Evolutionary conservation across 2,888 invertebrate genomes (phyloP).

Genomic region (Phytoseiulus persimilis): DNA sequence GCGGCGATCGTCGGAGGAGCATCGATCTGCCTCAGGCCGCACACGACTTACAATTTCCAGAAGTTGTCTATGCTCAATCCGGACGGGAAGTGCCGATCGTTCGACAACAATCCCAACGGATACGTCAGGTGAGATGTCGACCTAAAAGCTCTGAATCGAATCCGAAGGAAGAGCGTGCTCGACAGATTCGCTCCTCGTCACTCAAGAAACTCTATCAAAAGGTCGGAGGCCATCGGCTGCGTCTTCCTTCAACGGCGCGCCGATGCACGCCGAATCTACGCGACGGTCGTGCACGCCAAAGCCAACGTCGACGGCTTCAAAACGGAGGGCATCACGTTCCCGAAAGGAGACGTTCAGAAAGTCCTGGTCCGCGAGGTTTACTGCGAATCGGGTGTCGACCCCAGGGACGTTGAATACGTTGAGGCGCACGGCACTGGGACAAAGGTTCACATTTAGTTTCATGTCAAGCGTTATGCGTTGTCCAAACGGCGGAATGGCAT

Average conservation of each 20-base stretch:
- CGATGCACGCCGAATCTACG: conserved; percentile 51
- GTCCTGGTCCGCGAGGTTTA: conserved; percentile 65
- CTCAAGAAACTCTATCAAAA: conserved; percentile 71
- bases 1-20: conserved; percentile 85
- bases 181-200: neutral
- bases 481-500: too few species aligned
- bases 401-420: conserved; percentile 74
- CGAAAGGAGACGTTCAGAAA: conserved; percentile 61
- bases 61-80: conserved; percentile 82
- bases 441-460: conserved; percentile 55
- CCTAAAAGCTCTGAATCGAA: neutral
- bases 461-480: neutral
- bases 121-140: conserved; percentile 64
- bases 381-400: conserved; percentile 69
- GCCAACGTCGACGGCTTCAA: conserved; percentile 56
- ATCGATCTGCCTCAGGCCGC: conserved; percentile 79
- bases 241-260: conserved; percentile 69
- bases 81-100: conserved; percentile 84
- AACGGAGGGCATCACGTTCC: conserved; percentile 54
- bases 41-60: conserved; percentile 84
- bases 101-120: conserved; percentile 65
- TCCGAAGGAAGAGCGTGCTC: too few species aligned
- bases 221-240: conserved; percentile 76
- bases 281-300: conserved; percentile 53
- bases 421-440: conserved; percentile 99